Base-by-base conservation (phyloP, 2,797 vertebrate genomes). In the Melanogrammus aeglefinus region DNA sequence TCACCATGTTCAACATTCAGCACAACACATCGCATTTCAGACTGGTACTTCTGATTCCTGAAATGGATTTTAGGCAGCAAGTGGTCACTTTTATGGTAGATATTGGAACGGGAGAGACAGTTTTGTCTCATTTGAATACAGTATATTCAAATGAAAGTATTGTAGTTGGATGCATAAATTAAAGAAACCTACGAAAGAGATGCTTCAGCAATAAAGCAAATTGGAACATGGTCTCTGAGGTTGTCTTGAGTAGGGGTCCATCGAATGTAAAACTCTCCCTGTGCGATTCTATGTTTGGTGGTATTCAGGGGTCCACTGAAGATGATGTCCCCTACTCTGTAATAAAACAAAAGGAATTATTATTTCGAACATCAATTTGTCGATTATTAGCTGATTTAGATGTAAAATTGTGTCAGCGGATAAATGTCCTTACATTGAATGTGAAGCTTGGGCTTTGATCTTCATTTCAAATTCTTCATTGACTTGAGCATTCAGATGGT, bases 21-120 rank as follows among this genome's bases (percentile, higher is more conserved):
- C 7, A 92, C 1, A 13, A 93, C 86, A 73, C 93, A 94, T 80
- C 91, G 90, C 90, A 94, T 88, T 77, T 93, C 92, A 0, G 92
- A 91, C 77, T 93, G 91, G 83, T 88, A 93, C 38, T 86, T 1
- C 0, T 21, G 33, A 2, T n/a, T 71, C 78, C 91, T 92, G 78
- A 82, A 82, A 83, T 18, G 4, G 29, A 79, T 71, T 8, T 35
- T 6, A 69, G 63, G 4, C 38, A 16, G 73, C 44, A 29, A 47
- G n/a, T 18, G 14, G 39, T 21, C 21, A 63, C 21, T 63, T 63
- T 6, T 63, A 63, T 8, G 7, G 21, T 63, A 21, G n/a, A 24
- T 6, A 63, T 63, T 24, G 57, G 57, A 4, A 69, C 9, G 4
- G 24, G 7, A 69, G 2, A 18, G 9, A 63, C n/a, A 12, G 24